Evolutionary conservation across 1,140 invertebrate genomes (phyloP).

Genomic region (Melanaphis sacchari): DNA sequence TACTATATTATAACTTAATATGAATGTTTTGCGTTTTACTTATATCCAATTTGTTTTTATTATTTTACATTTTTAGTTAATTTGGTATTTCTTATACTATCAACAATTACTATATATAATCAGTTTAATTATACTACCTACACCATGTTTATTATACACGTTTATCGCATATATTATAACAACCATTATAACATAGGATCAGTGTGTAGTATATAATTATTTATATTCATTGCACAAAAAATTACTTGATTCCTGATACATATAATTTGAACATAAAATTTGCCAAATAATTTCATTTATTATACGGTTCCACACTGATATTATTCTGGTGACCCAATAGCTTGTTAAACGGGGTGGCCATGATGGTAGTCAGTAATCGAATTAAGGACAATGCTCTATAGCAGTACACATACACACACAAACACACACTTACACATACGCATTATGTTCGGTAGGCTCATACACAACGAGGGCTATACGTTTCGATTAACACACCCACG

Average conservation of each 20-base stretch:
- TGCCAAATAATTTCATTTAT: background rate
- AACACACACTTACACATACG: background rate
- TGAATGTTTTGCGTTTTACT: too few relatives aligned
- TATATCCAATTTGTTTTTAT: too few relatives aligned
- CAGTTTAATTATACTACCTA: too few relatives aligned
- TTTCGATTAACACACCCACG: slow-evolving; percentile 23
- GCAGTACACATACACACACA: too few relatives aligned
- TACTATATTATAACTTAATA: too few relatives aligned
- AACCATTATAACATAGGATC: background rate
- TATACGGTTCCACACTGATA: background rate
- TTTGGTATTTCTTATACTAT: too few relatives aligned
- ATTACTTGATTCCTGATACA: background rate
- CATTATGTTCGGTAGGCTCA: background rate
- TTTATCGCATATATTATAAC: background rate
- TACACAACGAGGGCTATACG: background rate
- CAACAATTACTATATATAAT: too few relatives aligned
- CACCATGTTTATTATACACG: too few relatives aligned
- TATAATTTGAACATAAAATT: background rate
- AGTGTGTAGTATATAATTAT: background rate
- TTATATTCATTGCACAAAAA: background rate
- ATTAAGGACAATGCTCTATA: slow-evolving; percentile 5
- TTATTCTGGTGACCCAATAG: background rate
- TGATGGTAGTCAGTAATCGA: background rate
- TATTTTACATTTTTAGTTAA: too few relatives aligned
- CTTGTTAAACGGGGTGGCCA: background rate